Evolutionary conservation across 2,888 invertebrate genomes (phyloP).

Genomic region (Xestia sexstrigata): DNA sequence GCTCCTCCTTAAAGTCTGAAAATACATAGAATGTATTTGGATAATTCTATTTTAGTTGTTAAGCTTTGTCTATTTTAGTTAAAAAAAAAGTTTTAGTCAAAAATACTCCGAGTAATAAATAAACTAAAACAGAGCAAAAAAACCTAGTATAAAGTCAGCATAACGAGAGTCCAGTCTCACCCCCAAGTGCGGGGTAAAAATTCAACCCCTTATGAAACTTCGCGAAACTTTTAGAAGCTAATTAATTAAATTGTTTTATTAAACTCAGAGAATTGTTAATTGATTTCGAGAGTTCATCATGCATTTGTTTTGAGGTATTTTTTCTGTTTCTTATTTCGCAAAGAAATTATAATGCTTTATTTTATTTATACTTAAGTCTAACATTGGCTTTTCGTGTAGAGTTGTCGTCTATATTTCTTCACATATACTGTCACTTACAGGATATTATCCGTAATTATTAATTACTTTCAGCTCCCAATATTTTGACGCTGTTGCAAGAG

Average conservation of each 20-base stretch:
- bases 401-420: not conserved
- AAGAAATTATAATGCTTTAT: not conserved
- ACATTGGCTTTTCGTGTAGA: not conserved
- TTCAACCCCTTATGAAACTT: constrained; percentile 57
- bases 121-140: not conserved
- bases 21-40: not conserved
- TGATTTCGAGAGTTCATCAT: constrained; percentile 58
- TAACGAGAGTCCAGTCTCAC: constrained; percentile 47
- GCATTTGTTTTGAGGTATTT: constrained; percentile 28
- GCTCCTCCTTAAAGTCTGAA: too few relatives aligned
- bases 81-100: too few relatives aligned
- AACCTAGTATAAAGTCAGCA: constrained; percentile 22
- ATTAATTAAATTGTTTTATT: constrained; percentile 67
- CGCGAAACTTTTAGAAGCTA: constrained; percentile 56
- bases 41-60: not conserved
- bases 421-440: too few relatives aligned
- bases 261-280: constrained; percentile 56
- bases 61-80: too few relatives aligned
- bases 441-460: too few relatives aligned
- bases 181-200: constrained; percentile 48
- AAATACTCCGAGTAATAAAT: constrained; percentile 6
- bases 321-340: not conserved
- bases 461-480: too few relatives aligned
- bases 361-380: not conserved
- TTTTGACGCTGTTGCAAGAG: too few relatives aligned